Evolutionary conservation across 1,140 invertebrate species (phyloP), one percentile per base, ranked within the genome.

Genomic region (Drosophila sproati): DNA sequence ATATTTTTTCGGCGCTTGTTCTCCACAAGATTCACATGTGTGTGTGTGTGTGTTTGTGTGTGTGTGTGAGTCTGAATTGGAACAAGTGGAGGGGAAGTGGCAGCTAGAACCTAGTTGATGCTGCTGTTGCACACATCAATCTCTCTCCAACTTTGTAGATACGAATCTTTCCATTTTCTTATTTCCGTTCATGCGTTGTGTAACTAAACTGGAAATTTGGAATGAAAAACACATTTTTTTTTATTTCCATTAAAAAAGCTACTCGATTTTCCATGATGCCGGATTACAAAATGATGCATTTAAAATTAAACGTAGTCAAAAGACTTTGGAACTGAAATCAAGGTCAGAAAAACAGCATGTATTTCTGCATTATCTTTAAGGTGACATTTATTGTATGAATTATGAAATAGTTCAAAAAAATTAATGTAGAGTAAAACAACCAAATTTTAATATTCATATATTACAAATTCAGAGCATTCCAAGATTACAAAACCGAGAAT

Each of bases 161-260:
- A 88, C 73, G 83, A 88, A 88, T 88, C 83, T 88, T 88, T 83
- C 20, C 83, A 88, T 88, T 88, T 88, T 88, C 83, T 73, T 77
- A 88, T 88, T 88, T 88, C 83, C 83, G 80, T 78, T 88, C 73
- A 80, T 83, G 88, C 83, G 82, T 83, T 70, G 77, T 88, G 83
- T 87, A 77, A 88, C 80, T 87, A 77, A 88, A 82, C 82, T 79
- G 79, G 62, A 87, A 82, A 68, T 82, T 73, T 80, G 55, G 68
- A 79, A 57, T 63, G 69, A 79, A 75, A 52, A 54, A 50, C 55
- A 54, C 43, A 35, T 47, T 57, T 45, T 35, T 20, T 39, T 37
- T 72, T 81, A 57, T 52, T 71, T 57, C 83, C 43, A 59, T 20
- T 20, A 20, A 20, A 20, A 20, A 20, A 20, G 20, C 1, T 63